Evolutionary conservation across 2,797 vertebrate genomes (phyloP), one percentile per base, ranked within the genome.

Genomic region (Rhadinocentrus ornatus): DNA sequence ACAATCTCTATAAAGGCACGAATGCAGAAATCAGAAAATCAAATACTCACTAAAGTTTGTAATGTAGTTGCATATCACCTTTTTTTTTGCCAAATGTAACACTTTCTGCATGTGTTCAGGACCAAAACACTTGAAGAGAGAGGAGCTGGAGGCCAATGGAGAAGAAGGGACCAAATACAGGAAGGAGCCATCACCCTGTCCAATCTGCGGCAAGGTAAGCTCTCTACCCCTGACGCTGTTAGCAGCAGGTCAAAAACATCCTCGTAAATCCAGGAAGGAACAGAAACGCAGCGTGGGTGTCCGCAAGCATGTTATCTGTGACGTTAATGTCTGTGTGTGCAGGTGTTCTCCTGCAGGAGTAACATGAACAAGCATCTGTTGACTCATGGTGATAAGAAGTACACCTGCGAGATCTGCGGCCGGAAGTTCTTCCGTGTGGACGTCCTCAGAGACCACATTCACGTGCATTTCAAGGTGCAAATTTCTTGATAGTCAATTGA

Each of bases 321-420:
- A 9, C 16, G 3, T 58, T 41, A 1, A 20, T 44, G 8, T 83
- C 15, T 80, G 73, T 69, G 54, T 22, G 26, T 16, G 1, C 87
- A 99, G 97, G 95, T 99, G 37, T 99, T 99, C 93, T 99, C 98
- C 54, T 99, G 98, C 88, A 94, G 98, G 70, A 99, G 98, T 54
- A 99, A 99, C 89, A 99, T 99, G 98, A 99, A 99, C 93, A 99
- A 99, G 82, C 98, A 99, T 72, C 95, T 99, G 86, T 82, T 99
- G 85, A 99, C 98, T 27, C 98, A 99, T 0, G 98, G 98, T 0
- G 98, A 99, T 91, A 99, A 99, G 93, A 99, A 99, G 87, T 99
- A 99, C 92, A 99, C 97, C 6, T 99, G 98, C 41, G 98, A 99
- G 93, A 99, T 99, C 91, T 99, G 98, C 37, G 98, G 97, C 1